Evolutionary conservation across 2,888 invertebrate species (phyloP).

Genomic region (Agrotis segetum): DNA sequence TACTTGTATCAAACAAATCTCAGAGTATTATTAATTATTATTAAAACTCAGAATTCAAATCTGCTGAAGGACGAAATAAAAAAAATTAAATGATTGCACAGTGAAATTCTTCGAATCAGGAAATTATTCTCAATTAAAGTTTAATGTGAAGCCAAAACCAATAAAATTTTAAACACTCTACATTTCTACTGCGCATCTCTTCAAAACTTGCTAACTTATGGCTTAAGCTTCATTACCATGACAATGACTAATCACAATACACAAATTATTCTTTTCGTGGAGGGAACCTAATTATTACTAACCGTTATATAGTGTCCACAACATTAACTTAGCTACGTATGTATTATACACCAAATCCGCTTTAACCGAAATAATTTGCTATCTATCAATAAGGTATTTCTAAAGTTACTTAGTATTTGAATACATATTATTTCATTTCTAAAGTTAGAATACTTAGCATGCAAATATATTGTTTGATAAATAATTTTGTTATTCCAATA

Average conservation of each 20-base stretch:
- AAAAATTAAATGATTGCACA: background rate
- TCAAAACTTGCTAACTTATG: slow-evolving; percentile 58
- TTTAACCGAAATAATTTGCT: slow-evolving; percentile 53
- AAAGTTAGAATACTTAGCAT: slow-evolving; percentile 48
- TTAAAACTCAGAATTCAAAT: slow-evolving; percentile 9
- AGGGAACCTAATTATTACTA: slow-evolving; percentile 55
- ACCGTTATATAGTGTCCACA: slow-evolving; percentile 54
- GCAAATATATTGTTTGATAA: slow-evolving; percentile 42
- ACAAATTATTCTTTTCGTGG: slow-evolving; percentile 53
- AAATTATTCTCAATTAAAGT: background rate
- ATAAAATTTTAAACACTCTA: slow-evolving; percentile 42
- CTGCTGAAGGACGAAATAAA: background rate
- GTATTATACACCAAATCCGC: slow-evolving; percentile 67
- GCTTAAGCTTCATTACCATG: slow-evolving; percentile 68
- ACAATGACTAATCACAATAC: slow-evolving; percentile 53
- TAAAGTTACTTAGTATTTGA: slow-evolving; percentile 35
- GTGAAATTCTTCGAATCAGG: background rate
- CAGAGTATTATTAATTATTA: slow-evolving; percentile 2
- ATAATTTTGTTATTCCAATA: slow-evolving; percentile 15
- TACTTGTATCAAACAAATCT: background rate
- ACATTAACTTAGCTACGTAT: slow-evolving; percentile 56
- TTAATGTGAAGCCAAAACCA: slow-evolving; percentile 7
- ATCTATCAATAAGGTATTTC: slow-evolving; percentile 54
- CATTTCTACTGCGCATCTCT: slow-evolving; percentile 54
- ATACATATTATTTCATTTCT: slow-evolving; percentile 39